Evolutionary conservation across 1,140 invertebrate genomes (phyloP), one percentile per base, ranked within the genome.

Genomic region (Harpegnathos saltator): DNA sequence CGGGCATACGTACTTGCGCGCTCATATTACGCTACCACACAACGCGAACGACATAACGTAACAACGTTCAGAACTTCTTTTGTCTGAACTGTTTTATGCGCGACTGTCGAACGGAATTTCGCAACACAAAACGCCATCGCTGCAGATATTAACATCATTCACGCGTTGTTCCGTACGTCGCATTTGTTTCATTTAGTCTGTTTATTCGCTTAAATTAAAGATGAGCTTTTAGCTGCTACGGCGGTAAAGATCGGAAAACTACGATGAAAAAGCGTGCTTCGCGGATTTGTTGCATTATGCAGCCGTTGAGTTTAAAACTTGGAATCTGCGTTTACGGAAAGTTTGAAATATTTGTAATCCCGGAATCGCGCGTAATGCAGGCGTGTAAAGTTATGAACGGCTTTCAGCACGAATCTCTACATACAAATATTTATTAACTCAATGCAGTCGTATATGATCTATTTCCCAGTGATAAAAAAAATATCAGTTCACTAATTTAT

Each of bases 331-430:
- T 22, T n/a, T 59, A 22, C 38, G 7, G 54, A 14, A 52, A 75
- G 73, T 63, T 61, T 75, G 11, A 62, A 75, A 63, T 63, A 75
- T 50, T 44, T 52, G 48, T 61, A 61, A 74, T 63, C 59, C 56
- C 22, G 0, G 59, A 63, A 52, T 44, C 38, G 19, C n/a, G 4
- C n/a, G 11, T 56, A 1, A 54, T 48, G 59, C 52, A n/a, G n/a
- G 29, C 11, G 63, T 52, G 44, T 63, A 75, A 75, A 75, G 63
- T 65, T 26, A 26, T 14, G 14, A 24, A 48, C 19, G n/a, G 61
- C 22, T 19, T 63, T 26, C 33, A 29, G 63, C 22, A 52, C 29
- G 52, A 74, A 17, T 38, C 22, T 29, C 29, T 3, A 33, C 14
- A 65, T 52, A 63, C 63, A 52, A 75, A 38, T 74, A 44, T 44